These are phyloP conservation scores for Stegophylla sp. DNA, from an alignment of 2,888 invertebrate species.

Conservation along the genomic window DNA sequence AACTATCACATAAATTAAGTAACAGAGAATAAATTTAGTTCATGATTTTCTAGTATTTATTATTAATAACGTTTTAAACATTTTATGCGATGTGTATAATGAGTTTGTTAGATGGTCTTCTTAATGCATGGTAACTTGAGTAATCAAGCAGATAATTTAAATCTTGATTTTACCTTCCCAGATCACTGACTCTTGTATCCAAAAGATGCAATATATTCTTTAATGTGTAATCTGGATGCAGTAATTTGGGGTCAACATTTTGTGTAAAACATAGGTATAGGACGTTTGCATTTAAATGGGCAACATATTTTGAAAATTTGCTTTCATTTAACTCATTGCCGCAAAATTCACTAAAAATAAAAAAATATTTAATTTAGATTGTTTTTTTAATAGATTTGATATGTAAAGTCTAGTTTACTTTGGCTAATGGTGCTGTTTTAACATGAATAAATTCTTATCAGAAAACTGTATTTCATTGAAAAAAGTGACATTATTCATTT, in stretches of 20 bases:
- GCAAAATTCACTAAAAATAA: slow-evolving; percentile 77
- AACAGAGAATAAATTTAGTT: too few species aligned
- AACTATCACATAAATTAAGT: too few species aligned
- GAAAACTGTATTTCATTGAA: too few species aligned
- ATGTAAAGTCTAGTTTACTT: too few species aligned
- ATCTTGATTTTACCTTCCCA: slow-evolving; percentile 72
- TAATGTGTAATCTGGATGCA: slow-evolving; percentile 67
- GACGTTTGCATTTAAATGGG: slow-evolving; percentile 80
- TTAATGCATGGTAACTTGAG: too few species aligned
- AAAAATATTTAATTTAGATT: slow-evolving; percentile 21
- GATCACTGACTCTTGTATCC: slow-evolving; percentile 71
- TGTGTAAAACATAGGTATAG: slow-evolving; percentile 80
- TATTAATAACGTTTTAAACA: too few species aligned
- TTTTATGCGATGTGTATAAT: too few species aligned
- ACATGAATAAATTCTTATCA: too few species aligned
- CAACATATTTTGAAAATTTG: slow-evolving; percentile 77
- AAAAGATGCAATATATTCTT: slow-evolving; percentile 77
- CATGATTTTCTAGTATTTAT: too few species aligned
- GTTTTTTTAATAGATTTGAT: not conserved
- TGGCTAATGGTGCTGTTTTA: too few species aligned
- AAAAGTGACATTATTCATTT: too few species aligned
- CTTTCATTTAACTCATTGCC: slow-evolving; percentile 74
- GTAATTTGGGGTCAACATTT: slow-evolving; percentile 70
- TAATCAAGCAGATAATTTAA: not conserved
- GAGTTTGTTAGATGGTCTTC: too few species aligned